A percentile compares a stretch with the other conserved stretches of the same genome.
Evolutionary conservation across 1,140 invertebrate genomes (phyloP).

Genomic region (Papilio dardanus): DNA sequence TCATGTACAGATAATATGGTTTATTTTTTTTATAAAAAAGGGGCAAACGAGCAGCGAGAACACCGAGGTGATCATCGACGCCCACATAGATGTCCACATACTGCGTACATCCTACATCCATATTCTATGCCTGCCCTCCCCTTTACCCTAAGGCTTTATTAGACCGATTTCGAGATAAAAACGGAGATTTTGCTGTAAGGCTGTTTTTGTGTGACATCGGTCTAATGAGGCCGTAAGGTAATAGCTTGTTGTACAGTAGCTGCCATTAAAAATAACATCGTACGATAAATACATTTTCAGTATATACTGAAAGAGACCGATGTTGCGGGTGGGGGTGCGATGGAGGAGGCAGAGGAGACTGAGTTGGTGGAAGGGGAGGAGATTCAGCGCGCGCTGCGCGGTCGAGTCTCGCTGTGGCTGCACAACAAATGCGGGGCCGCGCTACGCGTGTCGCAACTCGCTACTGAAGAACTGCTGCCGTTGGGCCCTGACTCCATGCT

Average conservation of each 20-base stretch:
- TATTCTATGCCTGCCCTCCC: too few relatives aligned
- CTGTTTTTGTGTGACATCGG: too few relatives aligned
- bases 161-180: too few relatives aligned
- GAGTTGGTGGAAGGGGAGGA: background rate
- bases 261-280: background rate
- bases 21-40: too few relatives aligned
- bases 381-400: background rate
- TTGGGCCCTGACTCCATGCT: background rate
- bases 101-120: too few relatives aligned
- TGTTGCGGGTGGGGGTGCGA: background rate
- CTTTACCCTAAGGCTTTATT: too few relatives aligned
- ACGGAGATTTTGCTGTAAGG: too few relatives aligned
- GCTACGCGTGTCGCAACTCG: background rate
- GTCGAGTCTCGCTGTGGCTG: background rate
- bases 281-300: background rate
- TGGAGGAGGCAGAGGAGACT: background rate
- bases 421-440: background rate
- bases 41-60: too few relatives aligned
- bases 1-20: background rate
- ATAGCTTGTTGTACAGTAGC: background rate
- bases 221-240: too few relatives aligned
- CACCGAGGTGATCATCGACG: too few relatives aligned
- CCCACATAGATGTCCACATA: too few relatives aligned
- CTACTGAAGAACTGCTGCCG: conserved; percentile 10
- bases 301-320: background rate